A percentile compares a stretch with the other conserved stretches of the same genome.
Evolutionary conservation across 2,888 invertebrate genomes (phyloP).

Genomic region (Agrotis clavis): DNA sequence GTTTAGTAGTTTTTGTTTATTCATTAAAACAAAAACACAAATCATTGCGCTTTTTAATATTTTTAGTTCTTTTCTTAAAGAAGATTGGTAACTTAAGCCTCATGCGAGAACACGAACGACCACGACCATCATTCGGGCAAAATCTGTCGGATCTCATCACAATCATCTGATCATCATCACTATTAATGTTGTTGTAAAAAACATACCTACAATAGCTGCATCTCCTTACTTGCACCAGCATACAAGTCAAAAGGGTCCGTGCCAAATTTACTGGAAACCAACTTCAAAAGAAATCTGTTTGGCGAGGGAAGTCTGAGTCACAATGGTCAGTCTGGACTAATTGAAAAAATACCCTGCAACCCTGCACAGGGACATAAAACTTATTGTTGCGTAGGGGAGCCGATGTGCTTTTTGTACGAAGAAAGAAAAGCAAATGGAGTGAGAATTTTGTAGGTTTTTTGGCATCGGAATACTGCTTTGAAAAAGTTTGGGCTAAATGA

Average conservation of each 20-base stretch:
- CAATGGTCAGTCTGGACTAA: conserved; percentile 64
- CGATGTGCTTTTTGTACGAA: conserved; percentile 12
- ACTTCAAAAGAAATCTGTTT: conserved; percentile 77
- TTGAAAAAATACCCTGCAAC: conserved; percentile 50
- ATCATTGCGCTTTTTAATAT: no score
- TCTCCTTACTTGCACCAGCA: conserved; percentile 39
- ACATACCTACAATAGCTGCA: neutral
- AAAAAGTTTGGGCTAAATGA: neutral
- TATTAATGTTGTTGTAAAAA: no score
- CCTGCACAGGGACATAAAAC: conserved; percentile 43
- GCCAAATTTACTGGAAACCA: conserved; percentile 78
- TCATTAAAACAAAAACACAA: no score
- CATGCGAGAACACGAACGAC: no score
- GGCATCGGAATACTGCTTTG: neutral
- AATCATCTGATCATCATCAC: no score
- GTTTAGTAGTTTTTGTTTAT: no score
- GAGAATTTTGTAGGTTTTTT: neutral
- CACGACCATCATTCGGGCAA: no score
- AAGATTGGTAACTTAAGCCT: no score
- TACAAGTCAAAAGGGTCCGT: conserved; percentile 57
- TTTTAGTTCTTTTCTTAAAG: no score
- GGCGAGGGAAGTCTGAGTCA: conserved; percentile 59
- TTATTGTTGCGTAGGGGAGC: conserved; percentile 33
- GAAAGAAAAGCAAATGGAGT: conserved; percentile 33
- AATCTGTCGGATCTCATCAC: no score